Evolutionary conservation across 2,888 invertebrate genomes (phyloP).

Genomic region (Aricia artaxerxes): DNA sequence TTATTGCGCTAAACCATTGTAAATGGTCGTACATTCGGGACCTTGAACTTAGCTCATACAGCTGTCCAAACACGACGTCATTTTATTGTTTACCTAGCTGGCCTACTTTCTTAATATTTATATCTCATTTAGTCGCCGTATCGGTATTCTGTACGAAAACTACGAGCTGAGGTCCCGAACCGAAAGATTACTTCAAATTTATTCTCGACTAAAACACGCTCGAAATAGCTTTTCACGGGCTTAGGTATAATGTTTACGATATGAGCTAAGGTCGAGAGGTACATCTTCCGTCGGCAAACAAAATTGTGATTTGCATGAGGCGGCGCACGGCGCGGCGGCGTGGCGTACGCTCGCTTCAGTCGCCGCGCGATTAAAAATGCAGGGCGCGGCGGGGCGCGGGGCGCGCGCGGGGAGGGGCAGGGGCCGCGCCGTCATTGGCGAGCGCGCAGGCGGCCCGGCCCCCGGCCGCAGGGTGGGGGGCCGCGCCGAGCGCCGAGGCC

Average conservation of each 20-base stretch:
- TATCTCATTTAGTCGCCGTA: neutral
- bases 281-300: constrained; percentile 75
- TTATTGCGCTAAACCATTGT: neutral
- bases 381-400: constrained; percentile 67
- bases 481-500: constrained; percentile 59
- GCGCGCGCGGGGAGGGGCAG: constrained; percentile 66
- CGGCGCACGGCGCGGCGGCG: constrained; percentile 53
- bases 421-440: constrained; percentile 52
- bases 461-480: constrained; percentile 55
- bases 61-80: constrained; percentile 26
- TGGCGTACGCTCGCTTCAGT: constrained; percentile 68
- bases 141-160: neutral
- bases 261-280: constrained; percentile 64
- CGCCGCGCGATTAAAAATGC: constrained; percentile 78
- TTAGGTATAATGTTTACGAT: constrained; percentile 57
- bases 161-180: neutral
- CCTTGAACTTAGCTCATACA: constrained; percentile 30
- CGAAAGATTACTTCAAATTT: constrained; percentile 24
- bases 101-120: constrained; percentile 14
- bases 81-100: constrained; percentile 29
- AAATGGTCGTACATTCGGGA: neutral
- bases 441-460: constrained; percentile 44
- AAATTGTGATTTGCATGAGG: constrained; percentile 74
- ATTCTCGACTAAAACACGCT: constrained; percentile 41
- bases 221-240: constrained; percentile 36